A percentile compares a stretch with the other conserved stretches of the same genome.
These are phyloP conservation scores for Callaeas wilsoni DNA, from an alignment of 2,113 vertebrate genomes.

Conservation along the genomic window DNA sequence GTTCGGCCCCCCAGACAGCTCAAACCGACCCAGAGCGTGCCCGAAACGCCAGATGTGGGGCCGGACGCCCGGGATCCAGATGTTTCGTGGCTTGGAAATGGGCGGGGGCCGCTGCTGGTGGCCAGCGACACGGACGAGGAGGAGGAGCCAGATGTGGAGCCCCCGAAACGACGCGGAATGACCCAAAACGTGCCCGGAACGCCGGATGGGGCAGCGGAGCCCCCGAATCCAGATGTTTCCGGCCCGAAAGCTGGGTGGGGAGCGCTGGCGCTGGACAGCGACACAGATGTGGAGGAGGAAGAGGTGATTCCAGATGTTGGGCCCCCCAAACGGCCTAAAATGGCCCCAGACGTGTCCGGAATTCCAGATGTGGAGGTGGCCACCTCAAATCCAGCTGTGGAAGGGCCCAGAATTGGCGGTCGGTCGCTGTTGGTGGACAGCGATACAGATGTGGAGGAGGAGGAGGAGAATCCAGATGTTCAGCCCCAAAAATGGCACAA, in stretches of 20 bases:
- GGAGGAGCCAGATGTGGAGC: not conserved
- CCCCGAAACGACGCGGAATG: fast-evolving
- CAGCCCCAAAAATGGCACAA: too few relatives aligned
- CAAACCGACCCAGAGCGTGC: fast-evolving
- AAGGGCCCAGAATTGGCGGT: fast-evolving
- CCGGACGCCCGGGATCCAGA: too few relatives aligned
- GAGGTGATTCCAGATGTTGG: not conserved
- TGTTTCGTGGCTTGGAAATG: too few relatives aligned
- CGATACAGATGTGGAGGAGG: not conserved
- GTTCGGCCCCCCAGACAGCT: fast-evolving
- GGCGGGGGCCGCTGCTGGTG: not conserved
- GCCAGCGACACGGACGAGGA: not conserved
- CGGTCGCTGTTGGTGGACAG: not conserved
- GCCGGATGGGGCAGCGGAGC: fast-evolving
- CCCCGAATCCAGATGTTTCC: not conserved
- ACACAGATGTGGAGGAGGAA: not conserved
- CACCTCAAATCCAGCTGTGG: not conserved
- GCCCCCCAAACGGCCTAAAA: fast-evolving
- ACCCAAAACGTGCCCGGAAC: fast-evolving
- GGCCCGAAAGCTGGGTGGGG: fast-evolving
- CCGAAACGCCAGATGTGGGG: too few relatives aligned
- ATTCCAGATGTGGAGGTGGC: not conserved
- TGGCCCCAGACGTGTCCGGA: fast-evolving
- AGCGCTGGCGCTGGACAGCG: fast-evolving
- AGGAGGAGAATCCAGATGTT: not conserved